Conservation (phyloP, 2,888 invertebrate genomes). For the Drosophila lutescens region DNA sequence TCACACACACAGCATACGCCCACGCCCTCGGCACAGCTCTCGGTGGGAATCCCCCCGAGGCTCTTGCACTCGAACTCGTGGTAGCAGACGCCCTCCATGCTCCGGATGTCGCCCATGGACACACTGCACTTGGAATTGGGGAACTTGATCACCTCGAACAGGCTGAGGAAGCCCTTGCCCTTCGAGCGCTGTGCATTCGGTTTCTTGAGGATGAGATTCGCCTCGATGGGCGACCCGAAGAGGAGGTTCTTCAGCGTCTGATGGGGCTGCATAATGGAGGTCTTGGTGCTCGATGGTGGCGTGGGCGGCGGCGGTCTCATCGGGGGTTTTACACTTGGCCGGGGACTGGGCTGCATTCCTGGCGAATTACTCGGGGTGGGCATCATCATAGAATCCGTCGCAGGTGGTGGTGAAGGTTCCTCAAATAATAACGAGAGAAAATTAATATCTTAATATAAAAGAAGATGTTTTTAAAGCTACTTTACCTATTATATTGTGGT, state of each 20-base stretch:
- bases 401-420: conserved; percentile 23
- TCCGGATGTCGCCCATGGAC: conserved; percentile 83
- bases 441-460: too few species aligned
- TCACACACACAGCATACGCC: conserved; percentile 91
- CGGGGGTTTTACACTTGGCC: conserved; percentile 32
- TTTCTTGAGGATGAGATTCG: conserved; percentile 77
- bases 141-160: conserved; percentile 90
- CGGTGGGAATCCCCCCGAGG: conserved; percentile 87
- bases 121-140: conserved; percentile 87
- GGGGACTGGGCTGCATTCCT: background rate
- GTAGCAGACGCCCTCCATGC: conserved; percentile 89
- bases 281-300: conserved; percentile 56
- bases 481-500: too few species aligned
- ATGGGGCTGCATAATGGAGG: conserved; percentile 77
- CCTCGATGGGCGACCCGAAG: conserved; percentile 75
- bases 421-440: background rate
- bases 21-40: conserved; percentile 89
- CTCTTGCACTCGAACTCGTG: conserved; percentile 88
- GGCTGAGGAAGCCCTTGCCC: conserved; percentile 86
- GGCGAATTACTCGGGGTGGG: conserved; percentile 23
- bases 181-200: conserved; percentile 64
- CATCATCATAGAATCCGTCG: conserved; percentile 47
- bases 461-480: too few species aligned
- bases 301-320: conserved; percentile 39
- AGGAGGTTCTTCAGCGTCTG: conserved; percentile 74